These are phyloP conservation scores for Teleiodes luculella DNA, from an alignment of 2,888 invertebrate species.

Conservation along the genomic window DNA sequence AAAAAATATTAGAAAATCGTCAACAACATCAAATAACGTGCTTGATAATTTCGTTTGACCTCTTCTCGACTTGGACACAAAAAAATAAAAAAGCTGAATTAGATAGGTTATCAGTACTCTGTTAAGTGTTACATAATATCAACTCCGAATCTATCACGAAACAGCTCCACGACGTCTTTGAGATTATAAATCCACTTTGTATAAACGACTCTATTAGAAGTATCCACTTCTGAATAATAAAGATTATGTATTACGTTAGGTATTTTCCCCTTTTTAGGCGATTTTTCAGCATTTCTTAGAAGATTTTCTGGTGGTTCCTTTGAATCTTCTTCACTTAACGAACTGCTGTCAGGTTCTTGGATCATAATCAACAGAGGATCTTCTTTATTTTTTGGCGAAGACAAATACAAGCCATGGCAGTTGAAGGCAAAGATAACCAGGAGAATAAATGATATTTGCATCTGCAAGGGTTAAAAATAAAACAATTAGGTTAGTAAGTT, in stretches of 20 bases:
- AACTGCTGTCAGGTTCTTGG: background rate
- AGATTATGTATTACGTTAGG: slow-evolving; percentile 15
- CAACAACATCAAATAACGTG: too few relatives aligned
- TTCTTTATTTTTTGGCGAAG: background rate
- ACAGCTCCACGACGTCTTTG: slow-evolving; percentile 22
- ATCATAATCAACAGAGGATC: background rate
- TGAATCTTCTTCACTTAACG: background rate
- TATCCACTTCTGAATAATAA: slow-evolving; percentile 24
- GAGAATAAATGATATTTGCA: background rate
- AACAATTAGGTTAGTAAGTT: too few relatives aligned
- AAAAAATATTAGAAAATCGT: too few relatives aligned
- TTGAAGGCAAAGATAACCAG: background rate
- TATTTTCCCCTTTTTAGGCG: background rate
- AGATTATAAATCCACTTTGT: slow-evolving; percentile 22
- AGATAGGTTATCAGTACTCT: background rate
- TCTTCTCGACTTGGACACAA: background rate
- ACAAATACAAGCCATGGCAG: background rate
- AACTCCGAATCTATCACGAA: slow-evolving; percentile 20
- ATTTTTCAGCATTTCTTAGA: background rate
- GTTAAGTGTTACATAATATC: background rate
- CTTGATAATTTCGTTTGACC: too few relatives aligned
- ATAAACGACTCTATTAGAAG: slow-evolving; percentile 19
- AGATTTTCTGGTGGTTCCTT: background rate
- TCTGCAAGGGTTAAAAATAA: background rate
- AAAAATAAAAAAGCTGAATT: too few relatives aligned